phyloP scores from a whole-genome alignment of 2,888 invertebrate species.

The Oeneis ivallda region DNA sequence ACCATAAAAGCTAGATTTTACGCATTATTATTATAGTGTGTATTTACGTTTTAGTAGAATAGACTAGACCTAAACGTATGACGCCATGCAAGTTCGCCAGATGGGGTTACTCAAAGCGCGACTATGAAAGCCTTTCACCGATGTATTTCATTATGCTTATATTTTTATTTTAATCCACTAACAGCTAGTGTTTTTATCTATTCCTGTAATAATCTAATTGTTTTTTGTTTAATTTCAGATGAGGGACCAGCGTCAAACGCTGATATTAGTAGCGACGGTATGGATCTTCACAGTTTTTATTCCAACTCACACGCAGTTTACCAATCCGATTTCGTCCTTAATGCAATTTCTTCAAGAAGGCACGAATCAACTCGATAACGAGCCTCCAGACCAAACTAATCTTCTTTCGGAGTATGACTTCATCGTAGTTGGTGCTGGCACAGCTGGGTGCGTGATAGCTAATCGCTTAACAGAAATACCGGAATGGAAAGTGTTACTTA shows the following conservation, averaged over 20 bases:
- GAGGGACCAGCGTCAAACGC: conserved; percentile 54
- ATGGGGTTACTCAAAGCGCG: too few species aligned
- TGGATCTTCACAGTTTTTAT: conserved; percentile 54
- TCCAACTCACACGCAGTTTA: conserved; percentile 54
- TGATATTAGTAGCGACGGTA: conserved; percentile 50
- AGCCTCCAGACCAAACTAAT: conserved; percentile 77
- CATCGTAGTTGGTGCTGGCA: conserved; percentile 89
- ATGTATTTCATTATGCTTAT: too few species aligned
- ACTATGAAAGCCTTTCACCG: too few species aligned
- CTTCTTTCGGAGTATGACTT: conserved; percentile 86
- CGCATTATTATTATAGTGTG: too few species aligned
- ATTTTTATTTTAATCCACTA: too few species aligned
- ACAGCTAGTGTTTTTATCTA: neutral
- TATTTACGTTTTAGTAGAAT: too few species aligned
- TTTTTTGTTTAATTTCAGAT: conserved; percentile 61
- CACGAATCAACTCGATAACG: conserved; percentile 70
- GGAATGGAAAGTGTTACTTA: conserved; percentile 84
- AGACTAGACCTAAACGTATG: too few species aligned
- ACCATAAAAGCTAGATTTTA: too few species aligned
- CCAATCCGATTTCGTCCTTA: conserved; percentile 73
- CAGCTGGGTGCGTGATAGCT: conserved; percentile 89
- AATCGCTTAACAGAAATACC: conserved; percentile 87
- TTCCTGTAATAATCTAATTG: neutral
- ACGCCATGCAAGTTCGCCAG: too few species aligned
- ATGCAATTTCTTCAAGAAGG: conserved; percentile 80